Base-by-base conservation (phyloP, 2,113 vertebrate genomes). In the Chlorodrepanis virens region DNA sequence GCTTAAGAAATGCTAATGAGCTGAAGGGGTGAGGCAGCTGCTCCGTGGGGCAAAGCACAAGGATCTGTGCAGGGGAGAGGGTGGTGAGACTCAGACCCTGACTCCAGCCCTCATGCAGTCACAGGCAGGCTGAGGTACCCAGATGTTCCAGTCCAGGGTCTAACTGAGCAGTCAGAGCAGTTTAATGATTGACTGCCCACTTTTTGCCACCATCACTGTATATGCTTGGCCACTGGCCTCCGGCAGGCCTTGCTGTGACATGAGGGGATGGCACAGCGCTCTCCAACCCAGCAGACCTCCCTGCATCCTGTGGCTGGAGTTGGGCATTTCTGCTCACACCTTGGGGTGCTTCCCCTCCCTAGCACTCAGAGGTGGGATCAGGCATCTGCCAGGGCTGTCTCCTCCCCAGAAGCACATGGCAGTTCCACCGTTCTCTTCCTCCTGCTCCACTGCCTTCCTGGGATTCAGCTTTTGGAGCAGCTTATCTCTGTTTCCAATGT, bases 261-360 rank as follows among this genome's bases (percentile, higher is more conserved):
- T 3, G 5, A 31, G 74, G n/a, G 42, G 12, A 33, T 0, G 1
- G 33, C 29, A 40, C 53, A 23, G 49, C 0, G 0, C 53, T n/a
- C 31, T 57, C 16, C 35, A 49, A 9, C 71, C n/a, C 59, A 33
- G 40, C 40, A 60, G 19, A 40, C 11, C n/a, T 82, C 28, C 23
- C n/a, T 50, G 37, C 13, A 5, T 29, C 50, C 70, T 2, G 0
- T 0, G 0, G 16, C 44, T 0, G 0, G 63, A 74, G 45, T 14
- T 37, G 24, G 27, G 37, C 0, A 6, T 53, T 90, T 49, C 75
- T 20, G 23, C n/a, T 78, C 0, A 0, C 11, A 9, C 19, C 33
- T 83, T 0, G 0, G 44, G 29, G 9, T 60, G 35, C n/a, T 53
- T 57, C 14, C 18, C 12, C 14, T 63, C 35, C 9, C 13, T 45